Evolutionary conservation across 1,140 invertebrate genomes (phyloP).

Genomic region (Penaeus vannamei): DNA sequence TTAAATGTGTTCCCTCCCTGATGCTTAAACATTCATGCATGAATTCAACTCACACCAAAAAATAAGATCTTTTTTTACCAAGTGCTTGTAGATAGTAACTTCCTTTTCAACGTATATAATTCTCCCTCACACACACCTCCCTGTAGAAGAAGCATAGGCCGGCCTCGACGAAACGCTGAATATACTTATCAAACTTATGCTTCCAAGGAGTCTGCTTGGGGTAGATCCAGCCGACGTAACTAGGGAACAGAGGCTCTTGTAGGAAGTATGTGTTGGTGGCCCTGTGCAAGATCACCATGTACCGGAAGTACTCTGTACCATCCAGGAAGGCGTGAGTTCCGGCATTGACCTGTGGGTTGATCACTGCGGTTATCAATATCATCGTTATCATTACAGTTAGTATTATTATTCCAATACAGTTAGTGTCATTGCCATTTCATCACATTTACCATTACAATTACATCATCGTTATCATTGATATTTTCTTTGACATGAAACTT

Average conservation of each 20-base stretch:
- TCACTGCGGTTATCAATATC: background rate
- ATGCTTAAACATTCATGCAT: too few relatives aligned
- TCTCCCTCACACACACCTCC: background rate
- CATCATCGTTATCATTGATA: too few relatives aligned
- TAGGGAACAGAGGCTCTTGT: constrained; percentile 6
- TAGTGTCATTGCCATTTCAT: too few relatives aligned
- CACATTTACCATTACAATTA: too few relatives aligned
- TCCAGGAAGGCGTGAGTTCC: constrained; percentile 42
- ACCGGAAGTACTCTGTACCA: constrained; percentile 36
- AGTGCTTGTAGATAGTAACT: too few relatives aligned
- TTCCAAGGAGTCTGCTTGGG: constrained; percentile 49
- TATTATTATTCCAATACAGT: too few relatives aligned
- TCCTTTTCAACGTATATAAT: too few relatives aligned
- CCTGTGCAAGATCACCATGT: constrained; percentile 32
- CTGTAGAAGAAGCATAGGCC: constrained; percentile 19
- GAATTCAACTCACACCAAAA: too few relatives aligned
- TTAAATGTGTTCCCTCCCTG: too few relatives aligned
- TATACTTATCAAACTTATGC: constrained; percentile 43
- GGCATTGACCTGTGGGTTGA: background rate
- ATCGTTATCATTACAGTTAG: too few relatives aligned
- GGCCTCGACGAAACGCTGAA: constrained; percentile 41
- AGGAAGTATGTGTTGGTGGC: constrained; percentile 46
- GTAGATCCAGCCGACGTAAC: constrained; percentile 35
- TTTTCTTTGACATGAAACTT: too few relatives aligned
- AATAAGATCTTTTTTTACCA: too few relatives aligned